phyloP scores from a whole-genome alignment of 2,113 vertebrate species.

The Alaudala cheleensis region DNA sequence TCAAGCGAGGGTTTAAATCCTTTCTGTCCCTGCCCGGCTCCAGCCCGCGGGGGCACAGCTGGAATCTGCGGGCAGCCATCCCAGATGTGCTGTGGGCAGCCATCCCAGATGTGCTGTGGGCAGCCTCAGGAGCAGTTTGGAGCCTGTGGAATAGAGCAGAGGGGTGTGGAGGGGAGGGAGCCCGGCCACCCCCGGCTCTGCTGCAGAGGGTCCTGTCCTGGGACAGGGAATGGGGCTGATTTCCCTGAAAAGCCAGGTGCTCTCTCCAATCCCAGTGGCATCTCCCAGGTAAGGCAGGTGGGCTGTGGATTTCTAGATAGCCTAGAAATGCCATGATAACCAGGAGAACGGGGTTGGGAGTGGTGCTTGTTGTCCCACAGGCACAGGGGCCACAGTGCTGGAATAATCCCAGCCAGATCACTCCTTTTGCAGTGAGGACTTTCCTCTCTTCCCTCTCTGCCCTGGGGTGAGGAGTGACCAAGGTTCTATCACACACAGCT shows the following conservation, averaged over 20 bases:
- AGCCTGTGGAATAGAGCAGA: background rate
- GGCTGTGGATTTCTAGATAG: fast-evolving
- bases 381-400: too few relatives aligned
- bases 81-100: background rate
- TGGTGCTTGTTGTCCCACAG: fast-evolving
- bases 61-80: fast-evolving
- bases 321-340: fast-evolving
- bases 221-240: fast-evolving
- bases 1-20: fast-evolving
- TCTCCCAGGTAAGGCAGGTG: background rate
- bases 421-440: fast-evolving
- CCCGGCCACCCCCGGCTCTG: background rate
- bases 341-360: background rate
- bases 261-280: background rate
- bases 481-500: fast-evolving
- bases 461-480: background rate
- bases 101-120: background rate
- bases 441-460: background rate
- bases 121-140: fast-evolving
- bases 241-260: background rate
- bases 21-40: background rate
- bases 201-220: background rate
- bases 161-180: background rate
- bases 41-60: fast-evolving
- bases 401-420: fast-evolving